These are phyloP conservation scores for Calameuta idolon DNA, from an alignment of 2,888 invertebrate genomes.

Conservation along the genomic window DNA sequence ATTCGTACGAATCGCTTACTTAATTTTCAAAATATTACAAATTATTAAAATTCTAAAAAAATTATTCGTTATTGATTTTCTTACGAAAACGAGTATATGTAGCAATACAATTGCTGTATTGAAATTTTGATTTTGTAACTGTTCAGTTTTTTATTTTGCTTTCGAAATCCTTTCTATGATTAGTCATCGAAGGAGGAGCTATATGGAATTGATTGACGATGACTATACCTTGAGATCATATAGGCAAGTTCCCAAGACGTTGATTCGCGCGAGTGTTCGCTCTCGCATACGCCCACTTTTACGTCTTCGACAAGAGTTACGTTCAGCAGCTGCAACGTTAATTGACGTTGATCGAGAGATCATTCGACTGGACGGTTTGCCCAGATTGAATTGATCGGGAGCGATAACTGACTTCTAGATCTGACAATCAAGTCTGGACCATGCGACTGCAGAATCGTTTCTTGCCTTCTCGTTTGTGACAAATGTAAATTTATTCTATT, in stretches of 20 bases:
- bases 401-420: neutral
- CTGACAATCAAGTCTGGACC: neutral
- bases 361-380: neutral
- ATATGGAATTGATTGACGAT: neutral
- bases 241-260: neutral
- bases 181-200: neutral
- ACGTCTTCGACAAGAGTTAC: neutral
- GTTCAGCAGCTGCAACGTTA: neutral
- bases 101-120: neutral
- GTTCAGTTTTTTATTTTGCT: neutral
- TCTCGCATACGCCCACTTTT: neutral
- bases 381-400: neutral
- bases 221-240: neutral
- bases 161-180: neutral
- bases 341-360: neutral
- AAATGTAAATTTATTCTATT: neutral
- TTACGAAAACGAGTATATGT: neutral
- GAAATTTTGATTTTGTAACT: neutral
- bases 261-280: neutral
- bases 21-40: neutral
- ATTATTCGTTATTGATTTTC: neutral
- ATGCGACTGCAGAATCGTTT: neutral
- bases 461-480: neutral
- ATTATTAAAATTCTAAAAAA: neutral
- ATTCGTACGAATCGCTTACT: neutral